A percentile compares a stretch with the other conserved stretches of the same genome.
Conservation (phyloP, 2,888 invertebrate species). For the Rhorus exstirpatorius region DNA sequence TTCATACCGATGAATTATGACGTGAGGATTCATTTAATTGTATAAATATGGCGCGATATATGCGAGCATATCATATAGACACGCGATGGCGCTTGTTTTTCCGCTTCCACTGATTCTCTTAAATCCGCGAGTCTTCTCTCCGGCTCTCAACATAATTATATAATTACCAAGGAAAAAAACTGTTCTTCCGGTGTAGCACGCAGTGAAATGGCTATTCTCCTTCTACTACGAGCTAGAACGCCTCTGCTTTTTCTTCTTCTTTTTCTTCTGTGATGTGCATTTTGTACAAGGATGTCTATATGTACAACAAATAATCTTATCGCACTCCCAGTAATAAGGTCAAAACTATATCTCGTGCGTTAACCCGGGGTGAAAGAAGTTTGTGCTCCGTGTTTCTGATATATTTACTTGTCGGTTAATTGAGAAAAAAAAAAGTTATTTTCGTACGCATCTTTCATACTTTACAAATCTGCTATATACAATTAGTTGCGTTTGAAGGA, state of each 20-base stretch:
- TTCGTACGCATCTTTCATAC: too few relatives aligned
- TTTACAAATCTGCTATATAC: too few relatives aligned
- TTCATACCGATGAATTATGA: conserved; percentile 51
- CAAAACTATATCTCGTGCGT: conserved; percentile 60
- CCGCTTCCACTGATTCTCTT: conserved; percentile 63
- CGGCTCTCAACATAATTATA: conserved; percentile 69
- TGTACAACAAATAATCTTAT: conserved; percentile 29
- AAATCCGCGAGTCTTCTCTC: conserved; percentile 45
- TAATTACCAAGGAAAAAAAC: conserved; percentile 69
- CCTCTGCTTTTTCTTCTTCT: conserved; percentile 43
- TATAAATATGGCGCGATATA: conserved; percentile 58
- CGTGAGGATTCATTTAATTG: conserved; percentile 68
- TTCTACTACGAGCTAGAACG: conserved; percentile 27
- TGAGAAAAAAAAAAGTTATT: background rate
- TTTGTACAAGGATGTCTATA: conserved; percentile 7
- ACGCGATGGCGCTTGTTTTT: conserved; percentile 72
- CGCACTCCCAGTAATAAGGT: conserved; percentile 44
- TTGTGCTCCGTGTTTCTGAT: background rate
- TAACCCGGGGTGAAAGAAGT: conserved; percentile 31
- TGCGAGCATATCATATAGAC: conserved; percentile 53
- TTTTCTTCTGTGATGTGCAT: conserved; percentile 37
- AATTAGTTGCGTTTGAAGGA: too few relatives aligned
- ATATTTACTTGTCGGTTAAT: background rate
- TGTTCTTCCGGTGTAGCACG: conserved; percentile 69
- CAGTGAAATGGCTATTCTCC: conserved; percentile 19